Base-by-base conservation (phyloP, 2,888 invertebrate genomes). In the Rugalucina vietnamica region DNA sequence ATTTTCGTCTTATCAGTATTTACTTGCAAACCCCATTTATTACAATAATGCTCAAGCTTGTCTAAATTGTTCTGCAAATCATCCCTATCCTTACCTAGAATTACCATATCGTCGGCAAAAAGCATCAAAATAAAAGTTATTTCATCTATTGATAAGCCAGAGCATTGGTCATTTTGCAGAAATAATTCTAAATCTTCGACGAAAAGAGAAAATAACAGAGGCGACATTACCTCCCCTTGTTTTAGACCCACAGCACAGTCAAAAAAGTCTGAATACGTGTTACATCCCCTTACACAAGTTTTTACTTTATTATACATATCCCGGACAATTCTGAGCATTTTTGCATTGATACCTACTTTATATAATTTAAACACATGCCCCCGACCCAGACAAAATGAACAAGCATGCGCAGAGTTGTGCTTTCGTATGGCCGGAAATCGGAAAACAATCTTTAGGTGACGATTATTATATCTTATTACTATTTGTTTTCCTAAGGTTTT, bases 21-120 rank as follows among this genome's bases (percentile, higher is more conserved):
- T 1, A 82, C 82, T 10, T 18, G 5, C 43, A 82, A 60, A 12
- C 79, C 82, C 78, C 82, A 82, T 32, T 12, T 70, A 24, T 70
- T 18, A 76, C 79, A 82, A 50, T 82, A 75, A 0, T 4, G 8
- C 8, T 60, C 8, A n/a, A 84, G 36, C 0, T 12, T 14, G 18
- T 84, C 65, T 34, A 80, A 18, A 49, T 39, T 43, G 8, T 24
- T 24, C 32, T 75, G 81, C 21, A 84, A 37, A 32, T 81, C 84
- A 0, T 65, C 29, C 10, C 18, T 0, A 34, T 54, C 21, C 10
- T 84, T 65, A 21, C 60, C 54, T 1, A 84, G 8, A 3, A 81
- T 49, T 2, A 81, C 75, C 78, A 81, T 81, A 60, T 81, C 84
- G n/a, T 84, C 84, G n/a, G 84, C 81, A 81, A 54, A 84, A 4